A percentile compares a stretch with the other conserved stretches of the same genome.
These are phyloP conservation scores for Sebastes kiyomatsui DNA, from an alignment of 2,797 vertebrate species.

Conservation along the genomic window DNA sequence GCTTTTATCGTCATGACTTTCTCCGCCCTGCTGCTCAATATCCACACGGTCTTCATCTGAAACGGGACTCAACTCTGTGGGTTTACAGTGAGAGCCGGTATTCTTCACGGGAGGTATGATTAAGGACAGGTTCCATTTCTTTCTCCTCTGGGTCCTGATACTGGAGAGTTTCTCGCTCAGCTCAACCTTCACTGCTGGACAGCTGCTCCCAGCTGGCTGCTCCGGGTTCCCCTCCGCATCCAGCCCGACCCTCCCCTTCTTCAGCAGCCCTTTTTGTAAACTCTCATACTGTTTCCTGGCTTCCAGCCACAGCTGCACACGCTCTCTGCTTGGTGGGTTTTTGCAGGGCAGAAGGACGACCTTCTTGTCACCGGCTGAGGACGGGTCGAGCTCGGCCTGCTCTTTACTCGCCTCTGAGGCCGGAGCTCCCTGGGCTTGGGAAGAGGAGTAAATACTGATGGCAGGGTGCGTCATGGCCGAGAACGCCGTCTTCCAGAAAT, in stretches of 20 bases:
- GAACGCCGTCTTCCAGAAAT: slow-evolving; percentile 96
- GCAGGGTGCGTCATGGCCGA: slow-evolving; percentile 91
- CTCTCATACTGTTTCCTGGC: slow-evolving; percentile 92
- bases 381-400: slow-evolving; percentile 67
- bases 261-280: slow-evolving; percentile 79
- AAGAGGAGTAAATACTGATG: slow-evolving; percentile 73
- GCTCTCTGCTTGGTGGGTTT: slow-evolving; percentile 90
- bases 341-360: slow-evolving; percentile 95
- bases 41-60: slow-evolving; percentile 36
- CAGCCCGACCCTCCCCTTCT: not conserved
- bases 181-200: slow-evolving; percentile 24
- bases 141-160: slow-evolving; percentile 67
- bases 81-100: slow-evolving; percentile 46
- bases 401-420: slow-evolving; percentile 37
- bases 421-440: slow-evolving; percentile 56
- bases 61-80: slow-evolving; percentile 62
- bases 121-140: slow-evolving; percentile 72
- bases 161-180: slow-evolving; percentile 35
- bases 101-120: slow-evolving; percentile 60
- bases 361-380: slow-evolving; percentile 87
- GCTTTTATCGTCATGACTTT: slow-evolving; percentile 64
- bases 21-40: slow-evolving; percentile 52
- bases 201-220: not conserved
- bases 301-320: slow-evolving; percentile 93
- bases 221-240: slow-evolving; percentile 10